Base-by-base conservation (phyloP, 1,140 invertebrate species). In the Sinonovacula constricta region DNA sequence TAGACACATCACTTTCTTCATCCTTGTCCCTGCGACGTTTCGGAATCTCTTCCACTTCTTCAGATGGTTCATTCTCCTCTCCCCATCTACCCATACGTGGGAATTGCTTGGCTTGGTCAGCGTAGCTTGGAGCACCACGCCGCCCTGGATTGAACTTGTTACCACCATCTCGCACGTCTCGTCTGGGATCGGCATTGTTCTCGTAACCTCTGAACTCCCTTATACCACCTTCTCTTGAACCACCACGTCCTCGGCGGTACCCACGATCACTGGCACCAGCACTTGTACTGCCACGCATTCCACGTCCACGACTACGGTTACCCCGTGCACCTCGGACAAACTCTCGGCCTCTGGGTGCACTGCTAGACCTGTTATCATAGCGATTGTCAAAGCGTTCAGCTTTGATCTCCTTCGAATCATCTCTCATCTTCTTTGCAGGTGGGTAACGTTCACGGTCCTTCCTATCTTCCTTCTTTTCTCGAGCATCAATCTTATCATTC, bases 1-100 rank as follows among this genome's bases (percentile, higher is more conserved):
- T 85, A 65, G 89, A 90, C 2, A 87, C 82, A 67, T 91, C 90
- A 83, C 87, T 90, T 60, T 90, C 89, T 67, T 90, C 89, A 81
- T 88, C 88, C 33, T 71, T 78, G 22, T 82, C 85, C 28, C 86
- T 82, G 12, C 86, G 81, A 56, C 87, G 81, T 31, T 81, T 81
- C 10, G 45, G 70, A n/a, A 53, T 56, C 22, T 67, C 68, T 26
- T 79, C 80, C 26, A 72, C 74, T 30, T 88, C 82, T 31, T 84
- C 82, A 39, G 87, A 85, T 12, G 78, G 30, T 24, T 81, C 83
- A 28, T 83, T 74, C 5, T 81, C 56, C 18, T 75, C 83, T 33
- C 68, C 78, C 69, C 77, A 84, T 39, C 71, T 79, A 12, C 78
- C 78, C 65, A 74, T 53, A 36, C 59, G 68, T 10, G 57, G 24